A percentile compares a stretch with the other conserved stretches of the same genome.
phyloP scores from a whole-genome alignment of 1,140 invertebrate genomes.

The Zaprionus inermis region DNA sequence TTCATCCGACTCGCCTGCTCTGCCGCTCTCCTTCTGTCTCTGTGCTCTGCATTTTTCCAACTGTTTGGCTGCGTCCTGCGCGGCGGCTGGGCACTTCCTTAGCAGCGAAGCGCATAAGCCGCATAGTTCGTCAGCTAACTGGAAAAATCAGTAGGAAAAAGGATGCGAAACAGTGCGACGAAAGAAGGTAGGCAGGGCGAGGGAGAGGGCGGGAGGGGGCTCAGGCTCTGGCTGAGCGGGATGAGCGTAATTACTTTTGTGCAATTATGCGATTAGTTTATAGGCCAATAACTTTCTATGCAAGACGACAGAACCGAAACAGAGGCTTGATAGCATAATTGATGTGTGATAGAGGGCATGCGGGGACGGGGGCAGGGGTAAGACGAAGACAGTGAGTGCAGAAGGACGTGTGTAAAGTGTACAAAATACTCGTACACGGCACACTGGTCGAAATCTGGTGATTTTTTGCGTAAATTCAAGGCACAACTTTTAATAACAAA shows the following conservation, averaged over 20 bases:
- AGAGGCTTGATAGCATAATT: slow-evolving; percentile 54
- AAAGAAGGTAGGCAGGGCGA: neutral
- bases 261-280: slow-evolving; percentile 82
- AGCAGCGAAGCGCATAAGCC: slow-evolving; percentile 71
- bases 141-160: slow-evolving; percentile 71
- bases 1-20: slow-evolving; percentile 28
- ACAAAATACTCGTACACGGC: neutral
- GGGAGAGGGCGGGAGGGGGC: slow-evolving; percentile 22
- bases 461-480: too few species aligned
- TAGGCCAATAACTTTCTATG: slow-evolving; percentile 76
- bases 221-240: slow-evolving; percentile 25
- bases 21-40: neutral
- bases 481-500: too few species aligned
- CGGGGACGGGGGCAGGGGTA: neutral
- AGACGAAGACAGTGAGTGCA: neutral
- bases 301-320: slow-evolving; percentile 9
- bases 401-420: neutral
- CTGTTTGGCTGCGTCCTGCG: slow-evolving; percentile 48
- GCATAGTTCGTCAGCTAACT: slow-evolving; percentile 76
- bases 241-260: slow-evolving; percentile 76
- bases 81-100: slow-evolving; percentile 60
- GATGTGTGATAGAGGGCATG: slow-evolving; percentile 33
- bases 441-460: too few species aligned
- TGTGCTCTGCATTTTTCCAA: slow-evolving; percentile 50
- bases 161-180: slow-evolving; percentile 1